A percentile compares a stretch with the other conserved stretches of the same genome.
Evolutionary conservation across 2,888 invertebrate species (phyloP).

Genomic region (Drosophila nigricruria): DNA sequence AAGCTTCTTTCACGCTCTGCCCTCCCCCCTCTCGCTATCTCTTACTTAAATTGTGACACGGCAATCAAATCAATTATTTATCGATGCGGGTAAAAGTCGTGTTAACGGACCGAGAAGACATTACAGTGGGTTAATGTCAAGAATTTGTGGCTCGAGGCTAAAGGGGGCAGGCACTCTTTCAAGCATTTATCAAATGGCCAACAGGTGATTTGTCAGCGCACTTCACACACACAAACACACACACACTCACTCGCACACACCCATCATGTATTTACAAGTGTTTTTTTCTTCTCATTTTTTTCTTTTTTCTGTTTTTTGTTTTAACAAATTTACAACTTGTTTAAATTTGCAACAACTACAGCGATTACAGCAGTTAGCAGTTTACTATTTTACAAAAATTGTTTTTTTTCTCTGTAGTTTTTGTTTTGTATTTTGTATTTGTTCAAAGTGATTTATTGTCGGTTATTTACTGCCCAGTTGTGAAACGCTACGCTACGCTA

Average conservation of each 20-base stretch:
- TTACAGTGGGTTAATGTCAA: slow-evolving; percentile 49
- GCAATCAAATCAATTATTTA: slow-evolving; percentile 77
- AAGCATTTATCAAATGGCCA: slow-evolving; percentile 46
- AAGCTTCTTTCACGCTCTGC: slow-evolving; percentile 57
- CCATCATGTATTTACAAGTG: slow-evolving; percentile 60
- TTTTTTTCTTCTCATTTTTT: slow-evolving; percentile 40
- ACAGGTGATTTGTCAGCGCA: slow-evolving; percentile 56
- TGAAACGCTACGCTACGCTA: slow-evolving; percentile 62
- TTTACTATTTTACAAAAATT: slow-evolving; percentile 54
- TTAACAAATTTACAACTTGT: slow-evolving; percentile 72
- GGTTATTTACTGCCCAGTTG: slow-evolving; percentile 75
- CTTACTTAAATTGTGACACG: slow-evolving; percentile 56
- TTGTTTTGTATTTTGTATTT: slow-evolving; percentile 45
- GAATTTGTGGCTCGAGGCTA: slow-evolving; percentile 43
- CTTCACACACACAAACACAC: slow-evolving; percentile 11
- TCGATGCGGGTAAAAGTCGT: slow-evolving; percentile 71
- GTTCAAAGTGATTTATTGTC: slow-evolving; percentile 73
- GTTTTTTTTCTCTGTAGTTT: slow-evolving; percentile 12
- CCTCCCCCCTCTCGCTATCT: background rate
- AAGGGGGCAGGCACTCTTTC: background rate
- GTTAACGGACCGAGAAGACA: slow-evolving; percentile 42
- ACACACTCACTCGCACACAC: slow-evolving; percentile 12
- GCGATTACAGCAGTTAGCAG: slow-evolving; percentile 36
- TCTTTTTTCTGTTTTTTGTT: slow-evolving; percentile 26
- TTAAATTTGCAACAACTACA: slow-evolving; percentile 60